phyloP scores from a whole-genome alignment of 1,140 invertebrate species.

The Eriosoma lanigerum region DNA sequence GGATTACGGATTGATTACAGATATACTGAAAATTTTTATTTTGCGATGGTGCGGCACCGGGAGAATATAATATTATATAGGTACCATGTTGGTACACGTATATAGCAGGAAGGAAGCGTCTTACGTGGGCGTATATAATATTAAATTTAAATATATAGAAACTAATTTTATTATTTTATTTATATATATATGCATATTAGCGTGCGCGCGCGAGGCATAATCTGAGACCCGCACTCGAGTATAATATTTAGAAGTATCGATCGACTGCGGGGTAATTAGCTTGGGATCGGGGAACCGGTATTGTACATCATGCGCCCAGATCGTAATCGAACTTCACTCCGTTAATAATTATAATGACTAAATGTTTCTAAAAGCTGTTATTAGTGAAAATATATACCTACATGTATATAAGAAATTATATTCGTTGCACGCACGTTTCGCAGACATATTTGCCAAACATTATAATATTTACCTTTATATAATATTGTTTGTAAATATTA shows the following conservation, averaged over 20 bases:
- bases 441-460: no score
- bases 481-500: no score
- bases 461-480: no score
- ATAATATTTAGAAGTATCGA: neutral
- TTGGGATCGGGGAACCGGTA: constrained; percentile 26
- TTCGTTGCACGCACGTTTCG: no score
- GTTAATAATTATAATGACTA: constrained; percentile 9
- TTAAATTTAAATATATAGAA: neutral
- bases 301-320: constrained; percentile 26
- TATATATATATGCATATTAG: neutral
- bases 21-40: neutral
- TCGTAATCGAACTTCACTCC: constrained; percentile 26
- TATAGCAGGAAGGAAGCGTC: constrained; percentile 1
- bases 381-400: no score
- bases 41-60: neutral
- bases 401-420: no score
- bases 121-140: neutral
- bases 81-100: no score
- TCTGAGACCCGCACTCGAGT: no score
- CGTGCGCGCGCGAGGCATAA: neutral
- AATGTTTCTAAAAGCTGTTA: constrained; percentile 25
- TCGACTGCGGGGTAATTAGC: constrained; percentile 29
- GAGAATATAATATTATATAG: neutral
- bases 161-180: neutral
- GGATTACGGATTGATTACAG: no score